Percentiles rank a stretch among this genome's conserved stretches.
Conservation (phyloP, 2,113 vertebrate species). For the Talpa occidentalis region DNA sequence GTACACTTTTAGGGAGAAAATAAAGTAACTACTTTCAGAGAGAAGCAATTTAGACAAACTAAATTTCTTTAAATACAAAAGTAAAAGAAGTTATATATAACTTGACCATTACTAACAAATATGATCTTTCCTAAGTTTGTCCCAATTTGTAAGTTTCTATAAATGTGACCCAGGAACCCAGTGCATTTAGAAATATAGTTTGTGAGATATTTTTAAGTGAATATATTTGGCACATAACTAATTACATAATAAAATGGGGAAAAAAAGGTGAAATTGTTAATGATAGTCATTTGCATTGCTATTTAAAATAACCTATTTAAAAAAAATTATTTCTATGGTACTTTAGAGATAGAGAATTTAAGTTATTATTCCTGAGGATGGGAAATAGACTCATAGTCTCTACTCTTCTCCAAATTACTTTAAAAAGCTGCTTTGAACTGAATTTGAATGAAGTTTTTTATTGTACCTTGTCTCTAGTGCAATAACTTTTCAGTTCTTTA, state of each 20-base stretch:
- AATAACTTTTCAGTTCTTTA: not conserved
- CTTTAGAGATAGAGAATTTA: constrained; percentile 31
- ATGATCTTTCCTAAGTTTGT: not conserved
- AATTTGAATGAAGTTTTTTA: constrained; percentile 4
- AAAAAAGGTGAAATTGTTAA: constrained; percentile 7
- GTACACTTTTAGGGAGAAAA: not conserved
- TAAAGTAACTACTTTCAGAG: not conserved
- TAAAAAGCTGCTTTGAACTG: not conserved
- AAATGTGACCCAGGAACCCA: not conserved
- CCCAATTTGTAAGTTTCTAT: not conserved
- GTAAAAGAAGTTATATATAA: not conserved
- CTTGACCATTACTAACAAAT: constrained; percentile 2
- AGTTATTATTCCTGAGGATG: not conserved
- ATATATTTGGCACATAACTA: not conserved
- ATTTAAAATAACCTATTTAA: not conserved
- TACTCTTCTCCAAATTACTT: constrained; percentile 39
- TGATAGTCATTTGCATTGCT: not conserved
- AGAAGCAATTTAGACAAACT: not conserved
- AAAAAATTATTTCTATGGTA: not conserved
- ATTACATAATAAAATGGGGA: not conserved
- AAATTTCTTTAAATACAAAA: constrained; percentile 15
- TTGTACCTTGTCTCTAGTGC: not conserved
- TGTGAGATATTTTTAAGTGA: not conserved
- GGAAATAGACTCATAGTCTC: not conserved
- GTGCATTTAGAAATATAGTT: not conserved